A percentile compares a stretch with the other conserved stretches of the same genome.
Conservation (phyloP, 2,888 invertebrate species). For the Cenopis cana region DNA sequence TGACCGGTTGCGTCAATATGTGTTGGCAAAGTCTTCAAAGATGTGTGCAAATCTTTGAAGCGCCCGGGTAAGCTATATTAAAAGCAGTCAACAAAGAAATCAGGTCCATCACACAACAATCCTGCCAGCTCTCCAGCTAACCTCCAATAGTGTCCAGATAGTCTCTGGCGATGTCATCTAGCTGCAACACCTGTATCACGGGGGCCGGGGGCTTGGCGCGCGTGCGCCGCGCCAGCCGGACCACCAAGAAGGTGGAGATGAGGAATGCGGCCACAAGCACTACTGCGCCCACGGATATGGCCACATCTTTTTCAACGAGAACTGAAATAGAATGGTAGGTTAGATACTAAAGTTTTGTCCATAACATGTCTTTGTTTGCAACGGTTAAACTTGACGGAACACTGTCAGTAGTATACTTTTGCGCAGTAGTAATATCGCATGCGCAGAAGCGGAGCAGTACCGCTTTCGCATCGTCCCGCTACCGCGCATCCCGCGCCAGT, state of each 20-base stretch:
- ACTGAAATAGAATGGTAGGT: slow-evolving; percentile 58
- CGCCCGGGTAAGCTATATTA: too few relatives aligned
- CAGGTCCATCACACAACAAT: neutral
- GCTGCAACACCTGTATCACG: slow-evolving; percentile 76
- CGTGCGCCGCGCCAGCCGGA: slow-evolving; percentile 65
- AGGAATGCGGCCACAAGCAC: slow-evolving; percentile 70
- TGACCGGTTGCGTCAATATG: too few relatives aligned
- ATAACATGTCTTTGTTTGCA: too few relatives aligned
- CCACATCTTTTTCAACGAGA: slow-evolving; percentile 73
- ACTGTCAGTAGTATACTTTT: too few relatives aligned
- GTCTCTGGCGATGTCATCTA: slow-evolving; percentile 76
- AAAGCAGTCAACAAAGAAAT: neutral
- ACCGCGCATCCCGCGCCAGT: too few relatives aligned
- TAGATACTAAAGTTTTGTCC: too few relatives aligned
- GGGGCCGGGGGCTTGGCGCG: slow-evolving; percentile 67
- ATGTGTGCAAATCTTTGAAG: too few relatives aligned
- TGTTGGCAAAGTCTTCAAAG: too few relatives aligned
- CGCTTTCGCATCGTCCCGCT: too few relatives aligned
- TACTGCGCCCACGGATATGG: slow-evolving; percentile 74
- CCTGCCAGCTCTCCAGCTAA: slow-evolving; percentile 49
- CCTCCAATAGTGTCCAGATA: slow-evolving; percentile 76
- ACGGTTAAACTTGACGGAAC: too few relatives aligned
- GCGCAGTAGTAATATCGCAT: too few relatives aligned
- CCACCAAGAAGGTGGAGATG: slow-evolving; percentile 64
- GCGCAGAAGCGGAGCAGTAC: too few relatives aligned